These are phyloP conservation scores for Ormyrus nitidulus DNA, from an alignment of 2,888 invertebrate genomes.

Conservation along the genomic window DNA sequence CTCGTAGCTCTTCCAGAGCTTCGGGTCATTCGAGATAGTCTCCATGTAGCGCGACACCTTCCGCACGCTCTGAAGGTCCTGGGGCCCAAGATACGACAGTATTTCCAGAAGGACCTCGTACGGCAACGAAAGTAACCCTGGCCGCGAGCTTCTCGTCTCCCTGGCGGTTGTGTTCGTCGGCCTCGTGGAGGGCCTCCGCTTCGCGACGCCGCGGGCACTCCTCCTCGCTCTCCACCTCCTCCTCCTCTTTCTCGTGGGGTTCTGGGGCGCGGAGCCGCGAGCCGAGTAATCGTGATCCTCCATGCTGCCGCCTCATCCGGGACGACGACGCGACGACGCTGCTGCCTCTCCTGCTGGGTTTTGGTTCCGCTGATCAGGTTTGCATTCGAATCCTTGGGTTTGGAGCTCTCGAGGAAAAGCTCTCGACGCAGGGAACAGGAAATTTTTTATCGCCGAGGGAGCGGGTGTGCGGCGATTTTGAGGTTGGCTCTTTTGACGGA, in stretches of 20 bases:
- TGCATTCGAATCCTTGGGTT: no score
- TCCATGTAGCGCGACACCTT: constrained; percentile 63
- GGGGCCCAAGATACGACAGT: constrained; percentile 62
- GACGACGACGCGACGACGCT: no score
- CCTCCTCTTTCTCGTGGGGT: neutral
- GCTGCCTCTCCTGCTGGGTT: no score
- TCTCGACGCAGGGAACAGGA: no score
- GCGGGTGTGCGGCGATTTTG: no score
- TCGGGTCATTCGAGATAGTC: constrained; percentile 61
- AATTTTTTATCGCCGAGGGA: no score
- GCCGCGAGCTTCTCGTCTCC: neutral
- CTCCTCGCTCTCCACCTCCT: neutral
- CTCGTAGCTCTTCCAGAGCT: constrained; percentile 66
- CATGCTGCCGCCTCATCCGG: no score
- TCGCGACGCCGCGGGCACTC: neutral
- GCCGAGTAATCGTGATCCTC: neutral
- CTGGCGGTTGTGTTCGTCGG: neutral
- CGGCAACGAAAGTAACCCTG: constrained; percentile 59
- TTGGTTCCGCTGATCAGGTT: no score
- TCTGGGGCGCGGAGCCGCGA: neutral
- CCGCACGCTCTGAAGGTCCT: constrained; percentile 62
- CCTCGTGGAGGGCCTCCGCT: neutral
- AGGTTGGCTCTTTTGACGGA: no score
- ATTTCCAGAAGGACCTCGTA: constrained; percentile 65
- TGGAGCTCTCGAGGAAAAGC: no score